Base-by-base conservation (phyloP, 1,140 invertebrate genomes). In the Drosophila elegans region DNA sequence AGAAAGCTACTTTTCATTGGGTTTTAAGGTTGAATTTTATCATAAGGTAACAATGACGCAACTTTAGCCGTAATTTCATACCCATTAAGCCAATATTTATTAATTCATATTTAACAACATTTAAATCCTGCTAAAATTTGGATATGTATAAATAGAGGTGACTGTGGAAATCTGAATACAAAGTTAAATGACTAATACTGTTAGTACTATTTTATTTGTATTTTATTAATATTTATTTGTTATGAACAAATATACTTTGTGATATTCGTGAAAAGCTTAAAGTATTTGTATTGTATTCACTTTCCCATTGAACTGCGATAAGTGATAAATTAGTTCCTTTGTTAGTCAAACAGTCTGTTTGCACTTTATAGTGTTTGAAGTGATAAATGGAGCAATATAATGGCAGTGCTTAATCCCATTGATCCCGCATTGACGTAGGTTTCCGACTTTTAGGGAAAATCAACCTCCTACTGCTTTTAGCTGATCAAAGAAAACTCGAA, bases 371-470 rank as follows among this genome's bases (percentile, higher is more conserved):
- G 44, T 71, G 67, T 69, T 56, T 69, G 56, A 69, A 69, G 52
- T 57, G 64, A 69, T 57, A 71, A 71, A 71, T 56, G 44, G 44
- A 68, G 36, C 52, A 36, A 41, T 48, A 71, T 21, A 71, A 71
- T 48, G 36, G 10, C 52, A 49, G 42, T 39, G 12, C 39, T 39
- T 68, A 68, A 66, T 36, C 44, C 63, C 64, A 71, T 71, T 69
- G 67, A 71, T 71, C 51, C 36, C 63, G 16, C 67, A 71, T 57
- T 71, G 68, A 71, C 67, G 64, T 71, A 71, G 67, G 51, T 71
- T 41, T n/a, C 11, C 13, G 67, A 3, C 10, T 38, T 13, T 21
- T 9, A 41, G 39, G 32, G 51, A 71, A 69, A 48, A 57, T n/a
- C 42, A 48, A 56, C 25, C 53, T 57, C 48, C 60, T 52, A 44